A percentile compares a stretch with the other conserved stretches of the same genome.
These are phyloP conservation scores for Oikopleura dioica DNA, from an alignment of 23 tunicate genomes.

Conservation along the genomic window DNA sequence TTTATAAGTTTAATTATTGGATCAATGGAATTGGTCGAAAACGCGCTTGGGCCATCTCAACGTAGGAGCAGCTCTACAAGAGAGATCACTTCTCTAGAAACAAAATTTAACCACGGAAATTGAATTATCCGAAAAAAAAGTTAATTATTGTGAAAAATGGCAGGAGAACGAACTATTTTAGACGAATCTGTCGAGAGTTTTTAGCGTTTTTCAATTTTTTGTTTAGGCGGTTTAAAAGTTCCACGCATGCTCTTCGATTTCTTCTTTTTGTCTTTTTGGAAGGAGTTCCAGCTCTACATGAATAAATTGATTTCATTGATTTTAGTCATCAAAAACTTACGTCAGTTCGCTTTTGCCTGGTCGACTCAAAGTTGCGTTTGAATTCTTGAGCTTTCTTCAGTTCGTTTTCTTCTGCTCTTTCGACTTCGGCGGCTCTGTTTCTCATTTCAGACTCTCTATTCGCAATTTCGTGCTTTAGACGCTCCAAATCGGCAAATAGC, in stretches of 20 bases:
- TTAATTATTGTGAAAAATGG: too few relatives aligned
- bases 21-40: too few relatives aligned
- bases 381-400: background rate
- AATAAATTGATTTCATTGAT: background rate
- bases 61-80: too few relatives aligned
- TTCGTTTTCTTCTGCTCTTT: background rate
- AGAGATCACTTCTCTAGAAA: too few relatives aligned
- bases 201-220: slow-evolving; percentile 4
- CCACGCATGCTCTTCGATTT: background rate
- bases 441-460: background rate
- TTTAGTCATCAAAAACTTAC: background rate
- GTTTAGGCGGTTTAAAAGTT: slow-evolving; percentile 3
- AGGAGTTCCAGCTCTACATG: slow-evolving; percentile 5
- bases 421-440: background rate
- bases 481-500: slow-evolving; percentile 5
- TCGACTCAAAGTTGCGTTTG: background rate
- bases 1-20: too few relatives aligned
- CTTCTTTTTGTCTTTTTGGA: background rate
- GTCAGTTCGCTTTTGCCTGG: slow-evolving; percentile 3
- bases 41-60: too few relatives aligned
- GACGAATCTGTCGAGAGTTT: too few relatives aligned
- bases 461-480: background rate
- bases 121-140: too few relatives aligned
- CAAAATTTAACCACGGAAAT: too few relatives aligned
- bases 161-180: too few relatives aligned